Evolutionary conservation across 2,888 invertebrate species (phyloP).

Genomic region (Heliconius aoede): DNA sequence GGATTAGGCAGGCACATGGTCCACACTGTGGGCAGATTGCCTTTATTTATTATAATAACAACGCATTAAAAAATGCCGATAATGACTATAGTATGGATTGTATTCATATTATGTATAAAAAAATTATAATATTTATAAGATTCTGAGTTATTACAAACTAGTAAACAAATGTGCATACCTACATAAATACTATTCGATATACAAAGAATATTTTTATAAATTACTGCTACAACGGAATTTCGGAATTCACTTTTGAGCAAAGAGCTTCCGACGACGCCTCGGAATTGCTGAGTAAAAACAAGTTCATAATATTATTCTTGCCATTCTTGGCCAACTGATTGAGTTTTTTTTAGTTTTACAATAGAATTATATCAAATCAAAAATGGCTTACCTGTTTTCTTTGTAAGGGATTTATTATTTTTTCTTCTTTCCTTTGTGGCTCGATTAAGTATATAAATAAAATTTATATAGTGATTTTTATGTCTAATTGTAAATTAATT

Average conservation of each 20-base stretch:
- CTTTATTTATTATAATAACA: constrained; percentile 77
- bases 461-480: background rate
- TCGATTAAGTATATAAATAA: background rate
- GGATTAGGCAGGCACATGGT: constrained; percentile 78
- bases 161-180: background rate
- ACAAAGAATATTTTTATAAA: constrained; percentile 14
- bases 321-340: constrained; percentile 46
- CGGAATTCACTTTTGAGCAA: constrained; percentile 77
- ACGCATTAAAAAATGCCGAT: constrained; percentile 63
- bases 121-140: too few relatives aligned
- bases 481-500: background rate
- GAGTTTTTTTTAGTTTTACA: constrained; percentile 33
- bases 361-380: constrained; percentile 1
- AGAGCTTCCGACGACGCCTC: constrained; percentile 69
- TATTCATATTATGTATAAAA: background rate
- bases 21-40: constrained; percentile 75
- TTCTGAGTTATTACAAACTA: too few relatives aligned
- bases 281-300: constrained; percentile 64
- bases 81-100: background rate
- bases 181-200: background rate
- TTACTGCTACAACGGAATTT: constrained; percentile 54
- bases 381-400: background rate
- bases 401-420: background rate
- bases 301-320: constrained; percentile 50
- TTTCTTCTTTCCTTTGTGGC: background rate